Evolutionary conservation across 23 tunicate genomes (phyloP), one percentile per base, ranked within the genome.

Genomic region (Ciona savignyi): DNA sequence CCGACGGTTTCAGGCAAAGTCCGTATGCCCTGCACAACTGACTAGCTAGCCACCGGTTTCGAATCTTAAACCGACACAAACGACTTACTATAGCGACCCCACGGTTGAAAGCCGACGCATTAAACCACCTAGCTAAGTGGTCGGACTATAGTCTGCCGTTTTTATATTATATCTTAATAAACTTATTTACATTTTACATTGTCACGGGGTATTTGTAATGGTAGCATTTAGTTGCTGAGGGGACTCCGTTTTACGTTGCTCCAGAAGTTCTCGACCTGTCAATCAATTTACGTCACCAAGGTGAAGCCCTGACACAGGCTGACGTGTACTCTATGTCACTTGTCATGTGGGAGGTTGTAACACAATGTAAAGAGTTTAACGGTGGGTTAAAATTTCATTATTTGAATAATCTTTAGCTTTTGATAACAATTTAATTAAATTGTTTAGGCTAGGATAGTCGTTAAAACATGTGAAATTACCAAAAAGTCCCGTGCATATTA

Each of bases 291-390:
- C 34, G 70, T 1, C 68, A 70, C 25, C 25, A 6, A 3, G 48
- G 74, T 20, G 51, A 51, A 25, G 30, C 94, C 0, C 70, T 87
- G 4, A 87, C 75, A 33, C 94, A 87, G 29, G 78, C 94, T 62
- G 94, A 87, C 51, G 86, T 87, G 25, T 87, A 87, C 62, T 80
- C 94, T 1, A 76, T 71, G 75, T 80, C 75, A 3, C 35, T 87
- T 29, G 86, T 87, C 22, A 75, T 87, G 74, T 87, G 94, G 94
- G 94, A 87, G 70, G 74, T 87, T 30, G 68, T 67, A 21, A 75
- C 30, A 23, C 33, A 73, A 26, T 87, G 94, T 49, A 48, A 42
- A 28, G 78, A 35, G 22, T 87, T 87, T 51, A 80, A 80, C 42
- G 81, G 93, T 80, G 34, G 29, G 77, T 34, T 35, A 21, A n/a